Conservation (phyloP, 2,113 vertebrate species). For the Planiliza haematocheilus region DNA sequence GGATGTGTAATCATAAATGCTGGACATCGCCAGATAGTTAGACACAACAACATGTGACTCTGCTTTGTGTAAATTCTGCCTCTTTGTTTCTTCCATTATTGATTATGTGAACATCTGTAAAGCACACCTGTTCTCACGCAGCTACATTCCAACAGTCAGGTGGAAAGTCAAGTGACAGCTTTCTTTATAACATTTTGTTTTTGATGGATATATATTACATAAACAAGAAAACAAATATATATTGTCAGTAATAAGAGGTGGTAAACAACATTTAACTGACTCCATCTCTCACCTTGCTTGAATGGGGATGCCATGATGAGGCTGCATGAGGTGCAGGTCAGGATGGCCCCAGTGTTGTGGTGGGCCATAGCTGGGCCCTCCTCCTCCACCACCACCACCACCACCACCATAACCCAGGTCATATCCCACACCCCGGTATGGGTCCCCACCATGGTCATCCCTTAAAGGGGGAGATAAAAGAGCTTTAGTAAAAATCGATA, state of each 20-base stretch:
- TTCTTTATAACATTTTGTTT: no score
- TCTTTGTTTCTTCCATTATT: no score
- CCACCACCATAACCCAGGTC: constrained; percentile 91
- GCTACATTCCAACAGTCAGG: no score
- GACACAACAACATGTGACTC: no score
- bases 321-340: constrained; percentile 91
- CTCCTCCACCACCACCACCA: constrained; percentile 90
- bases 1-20: no score
- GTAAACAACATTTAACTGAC: constrained; percentile 1
- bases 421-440: constrained; percentile 89
- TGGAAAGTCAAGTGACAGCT: no score
- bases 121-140: no score
- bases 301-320: constrained; percentile 92
- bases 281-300: constrained; percentile 88
- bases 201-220: not conserved
- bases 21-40: no score
- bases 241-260: not conserved
- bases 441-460: constrained; percentile 92
- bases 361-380: constrained; percentile 92
- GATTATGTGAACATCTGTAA: no score
- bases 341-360: constrained; percentile 94
- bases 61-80: no score
- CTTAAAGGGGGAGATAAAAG: constrained; percentile 71
- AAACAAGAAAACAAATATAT: not conserved
- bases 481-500: not conserved